These are phyloP conservation scores for Catostomus latipinnis DNA, from an alignment of 2,797 vertebrate species.

Conservation along the genomic window DNA sequence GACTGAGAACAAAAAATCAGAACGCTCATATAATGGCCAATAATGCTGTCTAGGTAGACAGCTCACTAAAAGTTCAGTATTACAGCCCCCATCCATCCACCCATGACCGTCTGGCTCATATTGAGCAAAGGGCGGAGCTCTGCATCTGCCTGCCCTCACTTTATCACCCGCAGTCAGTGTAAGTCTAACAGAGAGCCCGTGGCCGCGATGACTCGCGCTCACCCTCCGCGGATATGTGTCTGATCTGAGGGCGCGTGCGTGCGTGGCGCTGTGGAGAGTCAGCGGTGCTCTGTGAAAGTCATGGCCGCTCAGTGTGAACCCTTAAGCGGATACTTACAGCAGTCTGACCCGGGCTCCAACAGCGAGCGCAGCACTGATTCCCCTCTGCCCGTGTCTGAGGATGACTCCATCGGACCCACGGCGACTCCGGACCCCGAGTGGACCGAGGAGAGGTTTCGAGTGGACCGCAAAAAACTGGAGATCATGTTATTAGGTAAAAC, in stretches of 20 bases:
- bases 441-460: slow-evolving; percentile 88
- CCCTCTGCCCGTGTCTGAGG: slow-evolving; percentile 81
- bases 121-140: slow-evolving; percentile 51
- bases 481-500: slow-evolving; percentile 86
- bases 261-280: slow-evolving; percentile 32
- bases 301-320: slow-evolving; percentile 85
- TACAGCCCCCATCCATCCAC: background rate
- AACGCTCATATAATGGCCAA: background rate
- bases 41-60: background rate
- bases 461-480: slow-evolving; percentile 90
- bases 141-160: slow-evolving; percentile 14
- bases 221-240: slow-evolving; percentile 47
- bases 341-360: slow-evolving; percentile 84
- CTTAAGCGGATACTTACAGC: slow-evolving; percentile 78
- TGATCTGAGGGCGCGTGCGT: slow-evolving; percentile 34
- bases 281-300: slow-evolving; percentile 53
- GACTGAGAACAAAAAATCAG: background rate
- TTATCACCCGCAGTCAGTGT: slow-evolving; percentile 11
- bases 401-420: slow-evolving; percentile 74
- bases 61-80: background rate
- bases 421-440: slow-evolving; percentile 82
- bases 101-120: slow-evolving; percentile 15
- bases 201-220: slow-evolving; percentile 44
- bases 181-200: slow-evolving; percentile 8
- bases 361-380: slow-evolving; percentile 87